Conservation (phyloP, 2,797 vertebrate genomes). For the Neosilurus mollespiculum region DNA sequence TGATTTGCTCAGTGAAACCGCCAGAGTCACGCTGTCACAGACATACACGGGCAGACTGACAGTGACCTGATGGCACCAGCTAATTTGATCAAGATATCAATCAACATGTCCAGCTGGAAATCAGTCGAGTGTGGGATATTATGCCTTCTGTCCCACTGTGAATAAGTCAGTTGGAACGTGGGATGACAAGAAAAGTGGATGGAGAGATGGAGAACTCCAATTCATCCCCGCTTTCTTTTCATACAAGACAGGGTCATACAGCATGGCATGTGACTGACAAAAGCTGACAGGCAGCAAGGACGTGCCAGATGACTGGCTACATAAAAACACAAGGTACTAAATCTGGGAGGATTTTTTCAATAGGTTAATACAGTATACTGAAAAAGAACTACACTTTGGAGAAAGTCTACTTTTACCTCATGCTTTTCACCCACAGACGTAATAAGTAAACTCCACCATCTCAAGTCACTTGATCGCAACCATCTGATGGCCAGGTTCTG, state of each 20-base stretch:
- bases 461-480: neutral
- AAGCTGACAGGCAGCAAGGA: constrained; percentile 20
- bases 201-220: constrained; percentile 29
- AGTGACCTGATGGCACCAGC: constrained; percentile 48
- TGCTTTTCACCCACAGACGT: neutral
- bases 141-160: constrained; percentile 14
- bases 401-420: neutral
- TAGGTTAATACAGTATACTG: neutral
- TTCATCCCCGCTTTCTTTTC: constrained; percentile 22
- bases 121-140: constrained; percentile 56
- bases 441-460: neutral
- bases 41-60: constrained; percentile 46
- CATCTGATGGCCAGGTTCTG: neutral
- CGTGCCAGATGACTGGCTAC: constrained; percentile 24
- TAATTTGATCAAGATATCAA: constrained; percentile 59
- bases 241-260: constrained; percentile 37
- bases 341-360: neutral
- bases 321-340: neutral
- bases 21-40: constrained; percentile 31
- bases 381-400: neutral
- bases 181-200: constrained; percentile 8
- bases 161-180: constrained; percentile 38
- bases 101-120: constrained; percentile 56
- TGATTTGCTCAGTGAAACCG: constrained; percentile 9
- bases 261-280: constrained; percentile 30